Evolutionary conservation across 2,113 vertebrate species (phyloP).

Genomic region (Rhinogobius similis): DNA sequence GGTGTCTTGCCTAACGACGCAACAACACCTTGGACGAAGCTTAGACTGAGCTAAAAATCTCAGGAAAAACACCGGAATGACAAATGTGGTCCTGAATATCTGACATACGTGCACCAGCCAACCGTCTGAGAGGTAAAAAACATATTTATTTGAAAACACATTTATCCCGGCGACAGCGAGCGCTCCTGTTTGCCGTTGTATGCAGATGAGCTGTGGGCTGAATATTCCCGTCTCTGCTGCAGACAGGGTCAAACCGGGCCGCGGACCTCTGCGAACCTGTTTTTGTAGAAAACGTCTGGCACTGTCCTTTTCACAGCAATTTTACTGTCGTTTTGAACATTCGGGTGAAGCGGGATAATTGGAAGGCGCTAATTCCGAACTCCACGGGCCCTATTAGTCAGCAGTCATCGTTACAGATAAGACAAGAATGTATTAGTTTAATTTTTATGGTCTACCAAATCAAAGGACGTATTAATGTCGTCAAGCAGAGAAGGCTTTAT

Average conservation of each 20-base stretch:
- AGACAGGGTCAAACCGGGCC: not conserved
- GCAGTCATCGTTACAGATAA: not conserved
- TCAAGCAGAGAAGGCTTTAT: not conserved
- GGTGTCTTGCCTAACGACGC: too few relatives aligned
- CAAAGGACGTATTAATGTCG: not conserved
- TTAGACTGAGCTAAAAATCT: too few relatives aligned
- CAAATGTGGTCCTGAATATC: not conserved
- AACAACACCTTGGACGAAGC: too few relatives aligned
- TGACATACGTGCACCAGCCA: not conserved
- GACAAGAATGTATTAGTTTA: not conserved
- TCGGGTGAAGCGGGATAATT: not conserved
- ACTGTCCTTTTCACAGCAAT: not conserved
- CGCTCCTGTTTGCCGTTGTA: not conserved
- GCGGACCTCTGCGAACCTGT: not conserved
- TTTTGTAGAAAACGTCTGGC: not conserved
- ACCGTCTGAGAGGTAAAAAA: not conserved
- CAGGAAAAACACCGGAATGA: not conserved
- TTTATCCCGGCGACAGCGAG: not conserved
- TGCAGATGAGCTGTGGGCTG: not conserved
- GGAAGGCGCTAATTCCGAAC: not conserved
- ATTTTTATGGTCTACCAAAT: not conserved
- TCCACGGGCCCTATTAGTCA: not conserved
- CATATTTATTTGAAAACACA: not conserved
- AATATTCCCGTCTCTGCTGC: not conserved
- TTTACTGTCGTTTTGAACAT: not conserved